A percentile compares a stretch with the other conserved stretches of the same genome.
Conservation (phyloP, 2,797 vertebrate genomes). For the Tadarida brasiliensis region DNA sequence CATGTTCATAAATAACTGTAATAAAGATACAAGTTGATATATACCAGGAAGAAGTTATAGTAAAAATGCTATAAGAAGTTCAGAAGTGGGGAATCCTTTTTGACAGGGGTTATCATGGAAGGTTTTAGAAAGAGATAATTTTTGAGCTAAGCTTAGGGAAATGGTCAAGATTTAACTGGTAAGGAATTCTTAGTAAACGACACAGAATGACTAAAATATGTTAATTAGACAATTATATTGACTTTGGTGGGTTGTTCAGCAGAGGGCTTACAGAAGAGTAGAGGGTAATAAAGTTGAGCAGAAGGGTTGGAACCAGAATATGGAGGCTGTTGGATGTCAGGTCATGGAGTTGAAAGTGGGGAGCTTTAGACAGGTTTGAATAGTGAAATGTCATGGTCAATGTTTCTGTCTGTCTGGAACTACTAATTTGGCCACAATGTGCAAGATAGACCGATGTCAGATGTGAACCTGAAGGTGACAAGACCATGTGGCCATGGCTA, state of each 20-base stretch:
- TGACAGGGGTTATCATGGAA: not conserved
- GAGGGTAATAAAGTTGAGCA: not conserved
- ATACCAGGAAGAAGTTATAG: not conserved
- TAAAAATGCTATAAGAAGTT: not conserved
- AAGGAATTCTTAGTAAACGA: constrained; percentile 34
- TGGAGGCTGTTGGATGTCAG: not conserved
- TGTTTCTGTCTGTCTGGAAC: not conserved
- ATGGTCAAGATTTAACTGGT: not conserved
- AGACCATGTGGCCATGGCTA: not conserved
- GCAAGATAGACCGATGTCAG: not conserved
- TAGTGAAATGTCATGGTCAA: not conserved
- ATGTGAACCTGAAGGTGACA: not conserved
- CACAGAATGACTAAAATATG: not conserved
- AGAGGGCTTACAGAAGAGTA: not conserved
- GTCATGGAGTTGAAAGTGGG: not conserved
- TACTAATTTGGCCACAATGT: not conserved
- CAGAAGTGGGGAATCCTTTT: not conserved
- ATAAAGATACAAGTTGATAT: not conserved
- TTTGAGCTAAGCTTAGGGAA: not conserved
- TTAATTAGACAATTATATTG: not conserved
- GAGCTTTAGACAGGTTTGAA: not conserved
- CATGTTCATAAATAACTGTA: not conserved
- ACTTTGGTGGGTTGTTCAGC: not conserved
- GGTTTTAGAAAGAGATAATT: constrained; percentile 43
- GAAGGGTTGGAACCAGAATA: not conserved